Conservation (phyloP, 2,113 vertebrate species). For the Crypturellus undulatus region DNA sequence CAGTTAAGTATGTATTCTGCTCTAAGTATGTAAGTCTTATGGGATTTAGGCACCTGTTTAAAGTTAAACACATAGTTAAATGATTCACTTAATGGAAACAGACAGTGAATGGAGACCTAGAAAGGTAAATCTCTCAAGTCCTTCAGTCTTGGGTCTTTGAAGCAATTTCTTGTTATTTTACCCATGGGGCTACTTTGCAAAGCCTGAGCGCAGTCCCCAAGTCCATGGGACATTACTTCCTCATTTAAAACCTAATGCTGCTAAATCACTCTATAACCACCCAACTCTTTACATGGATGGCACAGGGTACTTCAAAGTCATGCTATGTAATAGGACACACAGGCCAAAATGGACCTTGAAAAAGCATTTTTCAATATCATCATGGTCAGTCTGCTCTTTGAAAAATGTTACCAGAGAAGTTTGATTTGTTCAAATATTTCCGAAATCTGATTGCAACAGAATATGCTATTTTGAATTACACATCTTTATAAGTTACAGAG, state of each 20-base stretch:
- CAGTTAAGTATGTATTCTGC: slow-evolving; percentile 4
- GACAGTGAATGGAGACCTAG: slow-evolving; percentile 41
- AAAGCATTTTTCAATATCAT: background rate
- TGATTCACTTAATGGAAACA: slow-evolving; percentile 57
- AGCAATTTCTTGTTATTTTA: slow-evolving; percentile 63
- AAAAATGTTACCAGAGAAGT: slow-evolving; percentile 8
- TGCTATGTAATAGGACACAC: slow-evolving; percentile 20
- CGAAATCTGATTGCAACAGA: background rate
- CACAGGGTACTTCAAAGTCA: slow-evolving; percentile 68
- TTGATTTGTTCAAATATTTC: slow-evolving; percentile 18
- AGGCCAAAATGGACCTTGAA: slow-evolving; percentile 43
- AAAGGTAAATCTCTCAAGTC: slow-evolving; percentile 63
- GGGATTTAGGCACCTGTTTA: slow-evolving; percentile 43
- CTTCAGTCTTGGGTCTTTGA: slow-evolving; percentile 52
- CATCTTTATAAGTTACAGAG: background rate
- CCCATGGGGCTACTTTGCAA: slow-evolving; percentile 56
- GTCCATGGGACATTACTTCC: slow-evolving; percentile 66
- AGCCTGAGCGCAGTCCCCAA: slow-evolving; percentile 45
- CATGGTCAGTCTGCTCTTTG: background rate
- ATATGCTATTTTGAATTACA: background rate
- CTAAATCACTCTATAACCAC: slow-evolving; percentile 68
- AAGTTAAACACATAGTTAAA: slow-evolving; percentile 57
- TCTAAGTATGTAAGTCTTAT: slow-evolving; percentile 19
- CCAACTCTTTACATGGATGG: slow-evolving; percentile 49
- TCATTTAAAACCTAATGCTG: slow-evolving; percentile 57